Percentiles rank a stretch among this genome's conserved stretches.
phyloP scores from a whole-genome alignment of 2,113 vertebrate species.

The Oostethus manadensis region DNA sequence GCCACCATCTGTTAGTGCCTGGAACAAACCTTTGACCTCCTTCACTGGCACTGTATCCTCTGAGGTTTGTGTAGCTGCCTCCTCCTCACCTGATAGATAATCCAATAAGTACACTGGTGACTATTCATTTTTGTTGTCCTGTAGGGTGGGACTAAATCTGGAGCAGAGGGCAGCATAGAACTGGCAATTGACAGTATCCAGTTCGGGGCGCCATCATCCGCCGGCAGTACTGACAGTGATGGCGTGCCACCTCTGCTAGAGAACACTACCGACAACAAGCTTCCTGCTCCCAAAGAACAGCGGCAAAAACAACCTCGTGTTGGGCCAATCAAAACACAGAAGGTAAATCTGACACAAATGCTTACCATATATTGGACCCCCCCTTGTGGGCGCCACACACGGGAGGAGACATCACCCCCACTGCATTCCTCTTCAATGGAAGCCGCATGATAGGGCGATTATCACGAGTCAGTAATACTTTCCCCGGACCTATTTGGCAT shows the following conservation, averaged over 20 bases:
- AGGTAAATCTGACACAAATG: conserved; percentile 67
- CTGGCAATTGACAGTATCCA: conserved; percentile 92
- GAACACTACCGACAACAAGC: conserved; percentile 78
- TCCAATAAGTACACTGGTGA: background rate
- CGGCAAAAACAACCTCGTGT: conserved; percentile 92
- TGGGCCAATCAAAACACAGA: conserved; percentile 94
- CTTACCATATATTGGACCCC: too few relatives aligned
- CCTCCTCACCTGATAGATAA: background rate
- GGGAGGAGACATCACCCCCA: too few relatives aligned
- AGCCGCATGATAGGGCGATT: too few relatives aligned
- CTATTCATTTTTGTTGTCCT: background rate
- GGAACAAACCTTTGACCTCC: conserved; percentile 97
- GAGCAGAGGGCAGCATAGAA: conserved; percentile 78
- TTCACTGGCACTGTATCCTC: conserved; percentile 81
- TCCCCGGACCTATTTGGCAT: too few relatives aligned
- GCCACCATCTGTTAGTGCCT: conserved; percentile 95
- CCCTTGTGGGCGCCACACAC: too few relatives aligned
- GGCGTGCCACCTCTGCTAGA: conserved; percentile 82
- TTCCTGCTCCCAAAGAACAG: conserved; percentile 96
- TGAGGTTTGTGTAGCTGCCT: conserved; percentile 71
- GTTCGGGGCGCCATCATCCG: conserved; percentile 92
- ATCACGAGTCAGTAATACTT: too few relatives aligned
- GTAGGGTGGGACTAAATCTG: conserved; percentile 80
- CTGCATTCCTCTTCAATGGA: too few relatives aligned
- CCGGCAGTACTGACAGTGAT: conserved; percentile 89